Evolutionary conservation across 2,797 vertebrate species (phyloP).

Genomic region (Meda fulgida): DNA sequence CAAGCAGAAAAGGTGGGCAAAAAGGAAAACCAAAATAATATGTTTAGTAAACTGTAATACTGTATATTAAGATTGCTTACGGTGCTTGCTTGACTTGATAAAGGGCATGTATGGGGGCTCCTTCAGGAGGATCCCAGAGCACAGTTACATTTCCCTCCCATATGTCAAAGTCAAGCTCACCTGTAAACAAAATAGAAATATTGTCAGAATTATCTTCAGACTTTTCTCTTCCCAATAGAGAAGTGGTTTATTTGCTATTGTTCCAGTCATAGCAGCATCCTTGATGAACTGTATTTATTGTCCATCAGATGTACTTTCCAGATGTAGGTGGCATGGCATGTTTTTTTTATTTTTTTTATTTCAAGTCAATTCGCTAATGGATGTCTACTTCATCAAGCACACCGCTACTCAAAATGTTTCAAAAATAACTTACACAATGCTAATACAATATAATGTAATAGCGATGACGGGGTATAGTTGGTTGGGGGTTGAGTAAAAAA

Average conservation of each 20-base stretch:
- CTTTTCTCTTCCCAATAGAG: slow-evolving; percentile 7
- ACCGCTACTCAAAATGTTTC: neutral
- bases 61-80: slow-evolving; percentile 62
- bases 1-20: neutral
- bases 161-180: slow-evolving; percentile 51
- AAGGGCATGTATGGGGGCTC: slow-evolving; percentile 7
- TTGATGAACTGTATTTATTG: neutral
- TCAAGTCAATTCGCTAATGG: neutral
- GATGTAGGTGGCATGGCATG: neutral
- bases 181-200: slow-evolving; percentile 54
- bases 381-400: neutral
- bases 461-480: no score
- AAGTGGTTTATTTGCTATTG: neutral
- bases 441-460: neutral
- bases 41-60: neutral
- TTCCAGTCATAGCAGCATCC: neutral
- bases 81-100: slow-evolving; percentile 71
- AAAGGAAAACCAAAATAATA: neutral
- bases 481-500: neutral
- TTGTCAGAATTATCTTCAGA: slow-evolving; percentile 3
- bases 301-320: slow-evolving; percentile 15
- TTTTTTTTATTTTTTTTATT: neutral
- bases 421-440: neutral
- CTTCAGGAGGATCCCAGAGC: slow-evolving; percentile 65
- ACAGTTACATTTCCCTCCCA: slow-evolving; percentile 68